Evolutionary conservation across 2,888 invertebrate species (phyloP).

Genomic region (Dynastes maya): DNA sequence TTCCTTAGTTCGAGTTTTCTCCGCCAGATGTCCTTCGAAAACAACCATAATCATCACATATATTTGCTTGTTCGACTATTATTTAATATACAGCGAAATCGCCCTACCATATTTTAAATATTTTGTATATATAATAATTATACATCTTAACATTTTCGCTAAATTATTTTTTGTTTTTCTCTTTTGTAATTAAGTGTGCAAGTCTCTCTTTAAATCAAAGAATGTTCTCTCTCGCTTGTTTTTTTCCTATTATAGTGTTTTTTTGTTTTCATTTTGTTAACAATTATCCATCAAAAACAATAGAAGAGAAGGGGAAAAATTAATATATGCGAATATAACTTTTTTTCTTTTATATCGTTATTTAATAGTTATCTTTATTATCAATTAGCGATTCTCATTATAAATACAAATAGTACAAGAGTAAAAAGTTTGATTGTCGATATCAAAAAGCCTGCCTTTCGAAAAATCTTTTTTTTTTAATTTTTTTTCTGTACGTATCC

Average conservation of each 20-base stretch:
- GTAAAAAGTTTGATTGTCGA: conserved; percentile 51
- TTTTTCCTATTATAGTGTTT: conserved; percentile 17
- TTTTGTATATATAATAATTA: conserved; percentile 66
- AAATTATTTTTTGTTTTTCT: conserved; percentile 54
- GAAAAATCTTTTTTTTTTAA: neutral
- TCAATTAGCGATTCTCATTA: conserved; percentile 12
- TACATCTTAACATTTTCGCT: conserved; percentile 67
- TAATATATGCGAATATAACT: conserved; percentile 2
- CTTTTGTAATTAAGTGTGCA: conserved; percentile 60
- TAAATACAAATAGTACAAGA: conserved; percentile 35
- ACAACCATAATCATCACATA: conserved; percentile 67
- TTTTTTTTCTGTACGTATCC: neutral
- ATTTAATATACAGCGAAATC: conserved; percentile 64
- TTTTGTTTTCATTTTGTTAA: conserved; percentile 12
- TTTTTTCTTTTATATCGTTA: conserved; percentile 7
- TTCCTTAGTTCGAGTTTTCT: conserved; percentile 36
- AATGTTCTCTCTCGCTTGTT: conserved; percentile 51
- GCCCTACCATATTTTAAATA: conserved; percentile 67
- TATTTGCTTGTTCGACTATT: conserved; percentile 66
- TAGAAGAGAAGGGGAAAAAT: neutral
- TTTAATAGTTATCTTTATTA: conserved; percentile 25
- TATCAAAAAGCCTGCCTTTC: conserved; percentile 50
- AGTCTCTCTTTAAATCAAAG: conserved; percentile 12
- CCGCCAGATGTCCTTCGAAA: conserved; percentile 67
- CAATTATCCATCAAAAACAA: conserved; percentile 51